Conservation (phyloP, 2,113 vertebrate genomes). For the Rallus limicola region DNA sequence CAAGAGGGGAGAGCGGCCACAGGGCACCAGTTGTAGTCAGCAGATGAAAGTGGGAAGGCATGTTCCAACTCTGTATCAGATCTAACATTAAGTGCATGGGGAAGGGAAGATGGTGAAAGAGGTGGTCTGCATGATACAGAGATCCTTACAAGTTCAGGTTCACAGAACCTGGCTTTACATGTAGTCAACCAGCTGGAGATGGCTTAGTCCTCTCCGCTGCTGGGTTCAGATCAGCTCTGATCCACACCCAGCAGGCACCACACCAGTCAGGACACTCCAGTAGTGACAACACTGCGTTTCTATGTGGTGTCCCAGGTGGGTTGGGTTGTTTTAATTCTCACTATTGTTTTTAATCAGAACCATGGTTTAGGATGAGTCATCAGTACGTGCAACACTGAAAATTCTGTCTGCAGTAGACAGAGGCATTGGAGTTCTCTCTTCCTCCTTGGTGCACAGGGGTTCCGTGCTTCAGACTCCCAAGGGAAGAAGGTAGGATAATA, state of each 20-base stretch:
- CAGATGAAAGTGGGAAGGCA: neutral
- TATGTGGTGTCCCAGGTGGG: neutral
- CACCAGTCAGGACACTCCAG: constrained; percentile 41
- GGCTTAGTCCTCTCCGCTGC: neutral
- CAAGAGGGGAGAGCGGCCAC: neutral
- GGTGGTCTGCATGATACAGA: neutral
- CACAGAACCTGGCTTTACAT: neutral
- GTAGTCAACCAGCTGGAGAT: neutral
- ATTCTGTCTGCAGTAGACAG: neutral
- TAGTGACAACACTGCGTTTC: neutral
- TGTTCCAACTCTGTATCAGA: neutral
- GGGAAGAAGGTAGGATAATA: neutral
- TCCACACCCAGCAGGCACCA: neutral
- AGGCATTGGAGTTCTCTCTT: neutral
- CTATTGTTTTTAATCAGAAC: constrained; percentile 43
- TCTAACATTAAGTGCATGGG: neutral
- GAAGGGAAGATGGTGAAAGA: neutral
- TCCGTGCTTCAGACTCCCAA: neutral
- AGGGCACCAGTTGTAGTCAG: neutral
- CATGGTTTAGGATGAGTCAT: neutral
- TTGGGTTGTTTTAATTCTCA: constrained; percentile 10
- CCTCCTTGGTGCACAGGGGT: neutral
- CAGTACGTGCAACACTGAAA: constrained; percentile 1
- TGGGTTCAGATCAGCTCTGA: neutral
- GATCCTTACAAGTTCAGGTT: neutral